Evolutionary conservation across 1,140 invertebrate genomes (phyloP).

Genomic region (Oreohelix idahoensis): DNA sequence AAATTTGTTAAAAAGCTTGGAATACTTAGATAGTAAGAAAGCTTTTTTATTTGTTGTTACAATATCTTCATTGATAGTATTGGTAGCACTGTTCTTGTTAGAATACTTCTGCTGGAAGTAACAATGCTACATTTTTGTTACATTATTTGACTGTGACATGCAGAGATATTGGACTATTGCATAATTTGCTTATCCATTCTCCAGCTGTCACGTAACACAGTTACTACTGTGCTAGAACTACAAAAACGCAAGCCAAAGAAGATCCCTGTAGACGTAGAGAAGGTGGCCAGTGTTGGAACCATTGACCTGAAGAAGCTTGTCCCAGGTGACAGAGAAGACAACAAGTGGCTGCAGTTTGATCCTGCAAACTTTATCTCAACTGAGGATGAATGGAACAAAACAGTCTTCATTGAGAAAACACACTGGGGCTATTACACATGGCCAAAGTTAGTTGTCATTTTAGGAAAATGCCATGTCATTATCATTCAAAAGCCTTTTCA

Average conservation of each 20-base stretch:
- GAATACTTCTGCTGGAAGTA: too few relatives aligned
- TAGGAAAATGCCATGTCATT: neutral
- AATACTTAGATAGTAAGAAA: too few relatives aligned
- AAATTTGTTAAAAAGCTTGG: too few relatives aligned
- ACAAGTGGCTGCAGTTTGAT: conserved; percentile 84
- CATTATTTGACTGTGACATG: too few relatives aligned
- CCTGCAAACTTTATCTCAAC: conserved; percentile 77
- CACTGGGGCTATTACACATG: conserved; percentile 86
- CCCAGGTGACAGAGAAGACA: conserved; percentile 79
- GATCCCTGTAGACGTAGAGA: conserved; percentile 75
- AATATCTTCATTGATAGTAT: too few relatives aligned
- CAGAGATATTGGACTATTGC: too few relatives aligned
- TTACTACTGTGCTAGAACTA: conserved; percentile 83
- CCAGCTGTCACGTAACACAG: conserved; percentile 77
- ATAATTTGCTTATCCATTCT: neutral
- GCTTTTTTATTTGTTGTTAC: too few relatives aligned
- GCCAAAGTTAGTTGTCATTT: conserved; percentile 78
- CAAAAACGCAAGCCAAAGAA: conserved; percentile 82
- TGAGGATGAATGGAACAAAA: conserved; percentile 82
- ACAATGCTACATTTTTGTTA: too few relatives aligned
- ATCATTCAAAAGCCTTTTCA: too few relatives aligned
- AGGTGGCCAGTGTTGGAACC: conserved; percentile 49
- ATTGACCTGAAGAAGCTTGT: conserved; percentile 41
- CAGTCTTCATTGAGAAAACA: conserved; percentile 80
- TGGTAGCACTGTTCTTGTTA: too few relatives aligned